Conservation (phyloP, 64 coral and sea anemone species). For the Exaiptasia diaphana region DNA sequence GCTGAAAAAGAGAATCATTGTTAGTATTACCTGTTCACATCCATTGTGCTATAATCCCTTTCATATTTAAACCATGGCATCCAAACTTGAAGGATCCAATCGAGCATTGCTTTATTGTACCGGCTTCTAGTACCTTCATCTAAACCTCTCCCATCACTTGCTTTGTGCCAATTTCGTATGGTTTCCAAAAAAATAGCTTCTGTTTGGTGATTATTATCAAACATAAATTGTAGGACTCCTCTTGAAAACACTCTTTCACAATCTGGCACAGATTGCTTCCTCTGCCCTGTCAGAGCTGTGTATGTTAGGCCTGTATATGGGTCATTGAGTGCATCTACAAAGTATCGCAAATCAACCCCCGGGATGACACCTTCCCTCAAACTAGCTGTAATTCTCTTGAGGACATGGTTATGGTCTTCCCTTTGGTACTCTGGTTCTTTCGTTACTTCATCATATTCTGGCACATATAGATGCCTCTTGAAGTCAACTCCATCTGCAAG, state of each 20-base stretch:
- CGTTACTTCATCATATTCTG: constrained; percentile 17
- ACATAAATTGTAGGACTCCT: constrained; percentile 36
- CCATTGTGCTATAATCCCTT: constrained; percentile 25
- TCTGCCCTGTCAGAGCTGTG: constrained; percentile 52
- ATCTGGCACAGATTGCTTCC: constrained; percentile 59
- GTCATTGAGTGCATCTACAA: constrained; percentile 21
- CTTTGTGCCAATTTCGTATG: constrained; percentile 55
- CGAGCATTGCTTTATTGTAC: constrained; percentile 30
- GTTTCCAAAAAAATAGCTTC: constrained; percentile 23
- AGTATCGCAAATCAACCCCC: constrained; percentile 12
- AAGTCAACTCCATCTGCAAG: constrained; percentile 49
- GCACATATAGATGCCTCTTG: constrained; percentile 63
- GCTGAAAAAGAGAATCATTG: no score
- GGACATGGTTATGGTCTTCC: constrained; percentile 71
- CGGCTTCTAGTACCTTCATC: constrained; percentile 29
- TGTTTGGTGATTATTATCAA: not conserved
- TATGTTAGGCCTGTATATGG: constrained; percentile 58
- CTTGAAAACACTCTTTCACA: constrained; percentile 46
- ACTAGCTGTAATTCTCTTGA: constrained; percentile 41
- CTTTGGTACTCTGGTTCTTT: constrained; percentile 26
- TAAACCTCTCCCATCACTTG: constrained; percentile 58
- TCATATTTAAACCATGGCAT: constrained; percentile 45
- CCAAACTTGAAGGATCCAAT: constrained; percentile 40
- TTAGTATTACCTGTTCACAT: constrained; percentile 17
- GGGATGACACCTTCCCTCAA: constrained; percentile 21